Conservation (phyloP, 2,113 vertebrate genomes). For the Serilophus lunatus region DNA sequence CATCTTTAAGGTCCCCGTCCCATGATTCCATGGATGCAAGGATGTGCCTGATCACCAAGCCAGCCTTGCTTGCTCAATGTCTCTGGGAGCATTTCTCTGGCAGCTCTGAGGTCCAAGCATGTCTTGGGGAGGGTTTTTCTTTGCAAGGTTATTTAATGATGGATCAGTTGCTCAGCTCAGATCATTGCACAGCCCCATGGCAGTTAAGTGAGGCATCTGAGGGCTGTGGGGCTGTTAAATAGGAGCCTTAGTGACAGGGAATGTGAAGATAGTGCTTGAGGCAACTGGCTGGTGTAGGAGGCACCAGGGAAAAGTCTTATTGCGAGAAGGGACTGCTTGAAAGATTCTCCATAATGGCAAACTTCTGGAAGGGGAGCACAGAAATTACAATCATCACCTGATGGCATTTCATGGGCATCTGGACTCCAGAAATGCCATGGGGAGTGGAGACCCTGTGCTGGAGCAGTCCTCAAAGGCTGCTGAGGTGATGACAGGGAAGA, state of each 20-base stretch:
- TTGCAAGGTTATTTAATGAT: not conserved
- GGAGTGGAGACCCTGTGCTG: not conserved
- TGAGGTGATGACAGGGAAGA: not conserved
- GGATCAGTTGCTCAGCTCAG: not conserved
- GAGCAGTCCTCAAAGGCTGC: not conserved
- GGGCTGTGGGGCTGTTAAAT: not conserved
- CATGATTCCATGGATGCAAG: not conserved
- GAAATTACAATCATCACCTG: not conserved
- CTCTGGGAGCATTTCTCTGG: accelerated
- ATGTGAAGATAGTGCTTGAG: not conserved
- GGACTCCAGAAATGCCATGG: accelerated
- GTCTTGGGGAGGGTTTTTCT: not conserved
- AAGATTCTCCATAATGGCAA: not conserved
- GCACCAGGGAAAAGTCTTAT: not conserved
- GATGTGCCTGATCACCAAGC: not conserved
- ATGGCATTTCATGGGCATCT: not conserved
- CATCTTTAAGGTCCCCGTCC: not conserved
- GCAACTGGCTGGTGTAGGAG: not conserved
- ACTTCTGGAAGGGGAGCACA: not conserved
- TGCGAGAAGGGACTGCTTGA: not conserved
- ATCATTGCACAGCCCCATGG: not conserved
- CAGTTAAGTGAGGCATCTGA: not conserved
- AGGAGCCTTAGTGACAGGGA: not conserved
- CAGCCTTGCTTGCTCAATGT: not conserved
- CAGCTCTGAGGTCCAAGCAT: accelerated